Conservation (phyloP, 2,888 invertebrate genomes). For the Drosophila flavopinicola region DNA sequence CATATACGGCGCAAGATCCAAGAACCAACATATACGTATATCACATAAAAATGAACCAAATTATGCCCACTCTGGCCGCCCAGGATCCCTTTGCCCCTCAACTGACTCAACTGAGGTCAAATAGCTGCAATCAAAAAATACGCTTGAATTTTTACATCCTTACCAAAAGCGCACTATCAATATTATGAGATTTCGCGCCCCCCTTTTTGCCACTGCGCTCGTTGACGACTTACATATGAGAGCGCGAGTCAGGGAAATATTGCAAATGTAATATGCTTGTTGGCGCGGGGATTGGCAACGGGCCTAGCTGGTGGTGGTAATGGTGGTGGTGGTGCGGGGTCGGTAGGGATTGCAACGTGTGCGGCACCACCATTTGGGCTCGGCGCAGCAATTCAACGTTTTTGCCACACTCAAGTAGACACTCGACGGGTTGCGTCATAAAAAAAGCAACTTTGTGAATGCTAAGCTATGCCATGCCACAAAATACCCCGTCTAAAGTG, state of each 20-base stretch:
- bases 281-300: slow-evolving; percentile 12
- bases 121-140: slow-evolving; percentile 67
- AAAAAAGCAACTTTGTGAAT: slow-evolving; percentile 27
- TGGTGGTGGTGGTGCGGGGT: background rate
- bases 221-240: slow-evolving; percentile 30
- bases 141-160: slow-evolving; percentile 60
- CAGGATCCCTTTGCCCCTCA: background rate
- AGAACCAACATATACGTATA: slow-evolving; percentile 4
- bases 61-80: slow-evolving; percentile 29
- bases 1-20: slow-evolving; percentile 13
- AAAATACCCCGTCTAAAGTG: slow-evolving; percentile 33
- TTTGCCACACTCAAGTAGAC: slow-evolving; percentile 61
- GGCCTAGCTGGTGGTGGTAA: background rate
- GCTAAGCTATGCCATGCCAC: background rate
- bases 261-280: slow-evolving; percentile 76
- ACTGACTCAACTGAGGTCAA: slow-evolving; percentile 36
- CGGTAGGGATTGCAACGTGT: slow-evolving; percentile 24
- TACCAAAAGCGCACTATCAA: slow-evolving; percentile 61
- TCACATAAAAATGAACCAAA: slow-evolving; percentile 40
- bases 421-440: slow-evolving; percentile 47
- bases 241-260: slow-evolving; percentile 61
- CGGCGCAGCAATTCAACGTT: slow-evolving; percentile 58
- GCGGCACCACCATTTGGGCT: slow-evolving; percentile 28
- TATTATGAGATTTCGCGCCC: slow-evolving; percentile 73
- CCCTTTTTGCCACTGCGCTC: background rate